A percentile compares a stretch with the other conserved stretches of the same genome.
phyloP scores from a whole-genome alignment of 2,888 invertebrate genomes.

The Ganaspis brasiliensis region DNA sequence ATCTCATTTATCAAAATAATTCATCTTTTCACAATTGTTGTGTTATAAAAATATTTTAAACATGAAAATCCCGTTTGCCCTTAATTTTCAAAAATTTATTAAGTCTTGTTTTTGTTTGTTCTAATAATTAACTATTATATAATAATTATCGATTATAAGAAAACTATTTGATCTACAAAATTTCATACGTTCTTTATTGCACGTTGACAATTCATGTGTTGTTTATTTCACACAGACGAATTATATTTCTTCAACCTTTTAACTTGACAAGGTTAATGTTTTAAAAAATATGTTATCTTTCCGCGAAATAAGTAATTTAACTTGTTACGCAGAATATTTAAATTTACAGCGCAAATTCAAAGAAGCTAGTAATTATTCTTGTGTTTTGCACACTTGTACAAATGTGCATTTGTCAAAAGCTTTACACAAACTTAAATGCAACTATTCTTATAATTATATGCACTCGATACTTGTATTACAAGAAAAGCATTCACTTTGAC shows the following conservation, averaged over 20 bases:
- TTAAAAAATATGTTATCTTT: constrained; percentile 1
- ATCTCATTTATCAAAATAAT: too few relatives aligned
- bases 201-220: too few relatives aligned
- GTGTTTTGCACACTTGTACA: constrained; percentile 4
- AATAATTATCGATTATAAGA: too few relatives aligned
- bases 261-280: not conserved
- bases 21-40: too few relatives aligned
- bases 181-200: too few relatives aligned
- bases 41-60: too few relatives aligned
- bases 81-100: too few relatives aligned
- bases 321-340: not conserved
- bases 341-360: constrained; percentile 4
- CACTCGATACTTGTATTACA: not conserved
- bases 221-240: too few relatives aligned
- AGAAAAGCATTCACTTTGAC: not conserved
- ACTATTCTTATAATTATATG: not conserved
- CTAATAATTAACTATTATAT: too few relatives aligned
- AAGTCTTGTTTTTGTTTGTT: too few relatives aligned
- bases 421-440: not conserved
- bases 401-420: not conserved
- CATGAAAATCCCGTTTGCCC: too few relatives aligned
- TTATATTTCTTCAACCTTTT: not conserved
- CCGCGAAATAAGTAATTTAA: constrained; percentile 7
- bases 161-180: too few relatives aligned
- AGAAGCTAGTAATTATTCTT: constrained; percentile 3